Evolutionary conservation across 2,888 invertebrate genomes (phyloP), one percentile per base, ranked within the genome.

Genomic region (Dysmachus trigonus): DNA sequence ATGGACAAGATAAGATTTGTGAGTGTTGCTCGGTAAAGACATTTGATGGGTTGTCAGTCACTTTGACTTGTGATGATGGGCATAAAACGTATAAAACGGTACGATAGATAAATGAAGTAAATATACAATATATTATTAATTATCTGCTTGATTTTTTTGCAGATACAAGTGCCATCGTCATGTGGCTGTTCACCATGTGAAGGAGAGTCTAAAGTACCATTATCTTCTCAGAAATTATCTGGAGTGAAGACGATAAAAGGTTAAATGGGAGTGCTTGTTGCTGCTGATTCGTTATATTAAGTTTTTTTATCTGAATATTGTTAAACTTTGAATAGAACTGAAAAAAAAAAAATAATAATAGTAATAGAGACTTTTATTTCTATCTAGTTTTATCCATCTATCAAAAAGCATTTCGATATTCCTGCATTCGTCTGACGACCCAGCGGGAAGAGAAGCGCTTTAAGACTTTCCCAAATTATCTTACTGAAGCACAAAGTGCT

Each of bases 1-100:
- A 93, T 76, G 89, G 90, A 81, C 95, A 95, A 90, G 94, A 94
- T 88, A 91, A 93, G 0, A 89, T 90, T 86, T 94, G 95, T 90
- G 93, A 93, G 86, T 95, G 95, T 89, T 95, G 94, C 90, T 91
- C 91, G 72, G 93, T 93, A 35, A 89, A 90, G 71, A 88, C 89
- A 88, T 91, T 90, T 86, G 88, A 90, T 83, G 85, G 89, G 74
- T 90, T 92, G 84, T 88, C 88, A 27, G 90, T 92, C 71, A 88
- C 90, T 47, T 89, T 94, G 87, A 89, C 89, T 7, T 94, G 94
- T 87, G 91, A 92, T 7, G 93, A 94, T 89, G 93, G 93, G 4
- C 89, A 88, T 51, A 89, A 88, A 18, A 85, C 89, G 0, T 18
- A 72, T 10, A 85, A 85, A 85, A 31, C 22, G 73, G 85, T 85